Base-by-base conservation (phyloP, 2,888 invertebrate genomes). In the Melanchra persicariae region DNA sequence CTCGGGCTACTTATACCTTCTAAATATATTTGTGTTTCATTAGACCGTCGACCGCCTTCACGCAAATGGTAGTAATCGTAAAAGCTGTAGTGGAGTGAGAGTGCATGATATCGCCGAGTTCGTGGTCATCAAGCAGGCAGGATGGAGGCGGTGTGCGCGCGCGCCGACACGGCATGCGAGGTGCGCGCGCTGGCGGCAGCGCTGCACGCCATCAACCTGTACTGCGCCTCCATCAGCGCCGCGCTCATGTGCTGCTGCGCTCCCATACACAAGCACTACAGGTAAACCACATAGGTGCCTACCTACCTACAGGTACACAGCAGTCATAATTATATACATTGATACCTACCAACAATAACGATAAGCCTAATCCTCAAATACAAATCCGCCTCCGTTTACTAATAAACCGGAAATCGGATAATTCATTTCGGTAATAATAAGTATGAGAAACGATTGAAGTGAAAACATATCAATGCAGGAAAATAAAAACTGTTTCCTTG, bases 181-280 rank as follows among this genome's bases (percentile, higher is more conserved):
- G 87, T 89, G 85, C 91, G 90, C 77, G 95, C 92, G 61, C 87
- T 95, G 72, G 84, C 90, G 9, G 95, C 93, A 4, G 93, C 94
- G 62, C 89, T 96, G 83, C 95, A 96, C 83, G 89, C 92, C 22
- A 87, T 95, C 81, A 95, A 95, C 79, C 91, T 95, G 40, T 95
- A 96, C 91, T 96, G 95, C 87, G 94, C 94, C 37, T 87, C 92
- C 75, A 90, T 95, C 76, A 91, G 93, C 58, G 92, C 94, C 6
- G 94, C 92, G 6, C 92, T 95, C 76, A 91, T 95, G 79, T 94
- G 92, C 84, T 95, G 95, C 90, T 95, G 94, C 80, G 90, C 91
- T 5, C 87, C 90, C 17, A 74, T 86, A 62, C 87, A 89, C 65
- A 89, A 89, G 68, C 85, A 87, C 69, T 88, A 87, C 83, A 88